Evolutionary conservation across 2,888 invertebrate species (phyloP), one percentile per base, ranked within the genome.

Genomic region (Ormyrus rosae): DNA sequence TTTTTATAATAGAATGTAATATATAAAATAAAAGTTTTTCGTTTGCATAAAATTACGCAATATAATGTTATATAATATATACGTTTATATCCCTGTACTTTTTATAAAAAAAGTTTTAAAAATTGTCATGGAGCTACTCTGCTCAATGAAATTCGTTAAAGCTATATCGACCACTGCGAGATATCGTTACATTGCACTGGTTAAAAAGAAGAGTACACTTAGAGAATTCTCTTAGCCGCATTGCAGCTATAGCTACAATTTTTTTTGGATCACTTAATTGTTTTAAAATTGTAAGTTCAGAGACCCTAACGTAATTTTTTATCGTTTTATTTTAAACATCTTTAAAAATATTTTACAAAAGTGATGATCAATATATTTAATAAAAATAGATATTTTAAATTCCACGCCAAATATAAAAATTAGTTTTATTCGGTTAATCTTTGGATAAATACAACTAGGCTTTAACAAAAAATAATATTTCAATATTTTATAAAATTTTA

Each of bases 161-260:
- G 65, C 68, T 78, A 74, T 69, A 74, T 73, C 70, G 61, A 74
- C 53, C 19, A 61, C 34, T 65, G 46, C 34, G 65, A 78, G 75
- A 69, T 78, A 78, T 56, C 19, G 65, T 68, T 78, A 67, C 75
- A 81, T 78, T 81, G 75, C 78, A 81, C 78, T 78, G 78, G 61
- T 78, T 75, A 58, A 34, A 56, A n/a, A 80, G 67, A 76, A 80
- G 71, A 70, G 58, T 70, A 75, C 48, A 75, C 58, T 60, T 60
- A 75, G 69, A 70, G 56, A 75, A 72, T 6, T 65, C 60, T 64
- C 50, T 65, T 65, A 34, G 34, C 34, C 4, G 34, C 34, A 34
- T 34, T 34, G 34, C 34, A 34, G 51, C 3, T 8, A 6, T 55
- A 48, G 45, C 56, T 46, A 34, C 53, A 48, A 50, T 53, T 5